Base-by-base conservation (phyloP, 2,888 invertebrate genomes). In the Cantharis nigra region DNA sequence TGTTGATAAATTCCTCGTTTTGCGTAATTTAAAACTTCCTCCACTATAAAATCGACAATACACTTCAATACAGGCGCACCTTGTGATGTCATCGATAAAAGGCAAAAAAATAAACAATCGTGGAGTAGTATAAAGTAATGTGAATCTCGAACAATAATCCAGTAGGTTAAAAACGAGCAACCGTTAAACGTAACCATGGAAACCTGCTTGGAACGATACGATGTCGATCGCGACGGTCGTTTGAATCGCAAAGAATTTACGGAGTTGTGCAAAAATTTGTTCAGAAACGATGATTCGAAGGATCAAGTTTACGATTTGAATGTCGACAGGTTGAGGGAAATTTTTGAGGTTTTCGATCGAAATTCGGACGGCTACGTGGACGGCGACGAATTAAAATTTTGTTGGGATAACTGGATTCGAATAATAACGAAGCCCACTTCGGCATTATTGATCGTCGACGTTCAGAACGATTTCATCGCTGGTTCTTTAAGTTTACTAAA, bases 381-480 rank as follows among this genome's bases (percentile, higher is more conserved):
- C 86, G 92, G 92, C 73, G 93, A 95, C 77, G 97, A 97, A 89
- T 96, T 97, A 86, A 91, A 93, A 75, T 92, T 94, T 86, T 96
- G 96, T 86, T 96, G 96, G 96, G 94, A 95, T 88, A 93, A 94
- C 84, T 97, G 96, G 96, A 96, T 97, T 80, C 96, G 96, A 92
- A 93, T 94, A 85, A 94, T 95, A 86, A 91, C 96, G 77, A 92
- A 95, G 72, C 97, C 97, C 14, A 93, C 95, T 82, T 94, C 94
- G 87, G 98, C 95, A 20, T 94, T 99, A 87, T 90, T 99, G 80
- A 93, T 98, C 77, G 96, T 99, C 80, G 98, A 99, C 88, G 98
- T 98, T 26, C 98, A 99, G 90, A 98, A 99, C 89, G 98, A 99
- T 90, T 99, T 99, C 90, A 97, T 99, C 86, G 93, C 94, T 74